phyloP scores from a whole-genome alignment of 2,888 invertebrate genomes.

The Acanthosepion esculentum region DNA sequence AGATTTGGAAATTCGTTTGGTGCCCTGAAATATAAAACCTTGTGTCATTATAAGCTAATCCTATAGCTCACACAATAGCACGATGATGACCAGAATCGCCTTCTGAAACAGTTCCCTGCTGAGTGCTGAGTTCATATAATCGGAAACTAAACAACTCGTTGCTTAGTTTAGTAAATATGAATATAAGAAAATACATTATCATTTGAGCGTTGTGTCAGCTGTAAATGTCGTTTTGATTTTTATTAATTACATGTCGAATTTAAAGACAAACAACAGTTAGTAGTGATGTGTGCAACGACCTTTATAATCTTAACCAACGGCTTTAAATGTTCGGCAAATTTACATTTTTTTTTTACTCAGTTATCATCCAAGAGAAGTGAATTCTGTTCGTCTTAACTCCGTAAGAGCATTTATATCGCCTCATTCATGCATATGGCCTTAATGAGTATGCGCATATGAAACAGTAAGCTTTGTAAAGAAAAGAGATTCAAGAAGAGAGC shows the following conservation, averaged over 20 bases:
- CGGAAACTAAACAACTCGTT: too few relatives aligned
- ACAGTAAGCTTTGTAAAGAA: neutral
- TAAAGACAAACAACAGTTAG: neutral
- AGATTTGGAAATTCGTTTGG: too few relatives aligned
- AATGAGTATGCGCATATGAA: neutral
- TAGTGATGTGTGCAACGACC: neutral
- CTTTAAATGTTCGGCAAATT: neutral
- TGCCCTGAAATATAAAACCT: too few relatives aligned
- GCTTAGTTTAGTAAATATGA: too few relatives aligned
- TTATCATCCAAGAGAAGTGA: neutral
- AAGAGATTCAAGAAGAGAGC: neutral
- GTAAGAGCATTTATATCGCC: neutral
- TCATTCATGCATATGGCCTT: neutral
- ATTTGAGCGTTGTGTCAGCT: neutral
- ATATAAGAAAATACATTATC: neutral
- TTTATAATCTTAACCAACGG: constrained; percentile 4
- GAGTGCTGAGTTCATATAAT: too few relatives aligned
- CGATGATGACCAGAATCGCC: too few relatives aligned
- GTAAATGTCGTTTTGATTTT: neutral
- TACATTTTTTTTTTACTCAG: neutral
- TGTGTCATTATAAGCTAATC: too few relatives aligned
- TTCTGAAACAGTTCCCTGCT: too few relatives aligned
- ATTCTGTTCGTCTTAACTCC: neutral
- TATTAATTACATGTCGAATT: neutral
- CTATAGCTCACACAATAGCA: too few relatives aligned